Evolutionary conservation across 2,113 vertebrate genomes (phyloP), one percentile per base, ranked within the genome.

Genomic region (Austrofundulus limnaeus): DNA sequence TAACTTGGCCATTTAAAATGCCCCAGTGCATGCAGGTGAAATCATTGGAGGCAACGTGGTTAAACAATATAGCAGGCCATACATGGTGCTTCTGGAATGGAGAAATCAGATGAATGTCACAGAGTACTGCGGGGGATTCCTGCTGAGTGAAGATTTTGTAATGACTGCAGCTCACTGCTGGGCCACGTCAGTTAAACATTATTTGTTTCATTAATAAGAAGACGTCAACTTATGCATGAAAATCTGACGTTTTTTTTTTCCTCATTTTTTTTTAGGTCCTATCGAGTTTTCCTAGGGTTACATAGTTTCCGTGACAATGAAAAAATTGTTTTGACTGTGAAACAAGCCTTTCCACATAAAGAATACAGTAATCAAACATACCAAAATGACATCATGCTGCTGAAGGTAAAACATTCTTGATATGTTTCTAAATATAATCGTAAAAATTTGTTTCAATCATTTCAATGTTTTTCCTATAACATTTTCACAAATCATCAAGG

Each of bases 151-250:
- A 11, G 77, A 91, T 10, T 89, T 84, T 63, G 86, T 92, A 69
- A 52, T 89, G 73, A 90, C 87, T 10, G 89, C 88, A 0, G 88
- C 90, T 53, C 89, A 91, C 66, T 91, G 90, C 61, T 1, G 42
- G 0, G 45, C 16, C 5, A 10, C 14, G 88, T 91, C 9, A 64
- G 81, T 74, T 50, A 16, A 4, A 61, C 43, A 31, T 9, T 14
- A 6, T 58, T 34, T 11, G 17, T 34, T 34, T 19, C 4, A 23
- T 48, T 2, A 48, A 14, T 51, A 1, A 16, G 3, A 49, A 15
- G 12, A 15, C 15, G 16, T n/a, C 42, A n/a, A 39, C 2, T 17
- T 25, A 6, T 5, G 24, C 4, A 17, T 5, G 4, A 6, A 25
- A 45, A 37, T 61, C 12, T 0, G 0, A 16, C 48, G 13, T 15